A percentile compares a stretch with the other conserved stretches of the same genome.
Evolutionary conservation across 2,888 invertebrate genomes (phyloP).

Genomic region (Conops quadrifasciatus): DNA sequence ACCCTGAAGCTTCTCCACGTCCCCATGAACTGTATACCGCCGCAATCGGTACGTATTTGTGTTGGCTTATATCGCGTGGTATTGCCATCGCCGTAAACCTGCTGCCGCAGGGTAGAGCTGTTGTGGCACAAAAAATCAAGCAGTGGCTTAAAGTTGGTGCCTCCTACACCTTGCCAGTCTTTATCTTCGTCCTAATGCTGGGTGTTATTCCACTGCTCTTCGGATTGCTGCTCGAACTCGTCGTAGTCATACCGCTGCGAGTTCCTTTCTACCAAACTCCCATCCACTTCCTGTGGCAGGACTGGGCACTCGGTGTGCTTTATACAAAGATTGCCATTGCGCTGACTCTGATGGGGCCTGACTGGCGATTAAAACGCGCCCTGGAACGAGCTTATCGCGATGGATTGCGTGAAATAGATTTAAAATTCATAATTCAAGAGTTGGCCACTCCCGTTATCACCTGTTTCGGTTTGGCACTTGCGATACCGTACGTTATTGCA

Average conservation of each 20-base stretch:
- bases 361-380: slow-evolving; percentile 90
- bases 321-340: slow-evolving; percentile 98
- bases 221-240: slow-evolving; percentile 90
- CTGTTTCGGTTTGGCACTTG: slow-evolving; percentile 86
- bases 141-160: slow-evolving; percentile 79
- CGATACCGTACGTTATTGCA: slow-evolving; percentile 92
- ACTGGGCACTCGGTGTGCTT: slow-evolving; percentile 97
- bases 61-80: slow-evolving; percentile 90
- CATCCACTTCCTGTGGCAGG: slow-evolving; percentile 88
- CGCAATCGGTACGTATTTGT: slow-evolving; percentile 90
- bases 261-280: slow-evolving; percentile 93
- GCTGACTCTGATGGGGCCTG: slow-evolving; percentile 97
- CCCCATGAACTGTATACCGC: slow-evolving; percentile 97
- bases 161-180: slow-evolving; percentile 80
- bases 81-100: slow-evolving; percentile 84
- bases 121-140: slow-evolving; percentile 75
- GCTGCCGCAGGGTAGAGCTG: slow-evolving; percentile 87
- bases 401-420: slow-evolving; percentile 91
- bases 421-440: slow-evolving; percentile 84
- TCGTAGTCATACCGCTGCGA: slow-evolving; percentile 89
- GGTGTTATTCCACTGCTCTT: slow-evolving; percentile 92
- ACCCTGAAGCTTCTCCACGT: slow-evolving; percentile 66
- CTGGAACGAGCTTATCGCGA: slow-evolving; percentile 94
- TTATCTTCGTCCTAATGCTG: slow-evolving; percentile 74
- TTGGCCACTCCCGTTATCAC: slow-evolving; percentile 90